A percentile compares a stretch with the other conserved stretches of the same genome.
Evolutionary conservation across 37 sponge, comb jelly and placozoan genomes (phyloP).

Genomic region (Mnemiopsis leidyi): DNA sequence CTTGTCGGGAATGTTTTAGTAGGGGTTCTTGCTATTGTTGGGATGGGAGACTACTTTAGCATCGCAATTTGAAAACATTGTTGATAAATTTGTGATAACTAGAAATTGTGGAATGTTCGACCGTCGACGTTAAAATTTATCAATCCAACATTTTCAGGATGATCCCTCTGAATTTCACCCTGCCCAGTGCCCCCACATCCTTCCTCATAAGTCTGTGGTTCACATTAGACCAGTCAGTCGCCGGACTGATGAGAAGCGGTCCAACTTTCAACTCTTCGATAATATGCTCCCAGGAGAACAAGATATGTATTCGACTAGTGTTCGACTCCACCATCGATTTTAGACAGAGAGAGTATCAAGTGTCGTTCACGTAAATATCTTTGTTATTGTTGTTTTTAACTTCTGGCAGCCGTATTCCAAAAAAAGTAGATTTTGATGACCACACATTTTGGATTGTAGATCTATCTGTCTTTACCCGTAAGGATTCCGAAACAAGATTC

Average conservation of each 20-base stretch:
- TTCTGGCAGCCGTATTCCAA: too few relatives aligned
- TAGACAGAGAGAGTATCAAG: neutral
- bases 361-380: neutral
- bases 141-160: neutral
- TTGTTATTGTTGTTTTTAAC: neutral
- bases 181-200: neutral
- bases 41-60: too few relatives aligned
- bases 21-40: too few relatives aligned
- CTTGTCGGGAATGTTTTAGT: too few relatives aligned
- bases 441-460: neutral
- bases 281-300: neutral
- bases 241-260: neutral
- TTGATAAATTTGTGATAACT: too few relatives aligned
- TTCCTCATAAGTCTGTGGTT: slow-evolving; percentile 23
- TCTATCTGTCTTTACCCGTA: neutral
- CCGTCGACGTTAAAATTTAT: too few relatives aligned
- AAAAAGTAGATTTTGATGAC: too few relatives aligned
- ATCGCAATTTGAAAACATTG: too few relatives aligned
- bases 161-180: neutral
- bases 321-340: neutral
- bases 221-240: neutral
- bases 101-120: too few relatives aligned
- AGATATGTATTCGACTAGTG: neutral
- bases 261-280: neutral
- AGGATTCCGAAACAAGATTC: too few relatives aligned